Evolutionary conservation across 2,113 vertebrate genomes (phyloP).

Genomic region (Ophthalmolycus amberensis): DNA sequence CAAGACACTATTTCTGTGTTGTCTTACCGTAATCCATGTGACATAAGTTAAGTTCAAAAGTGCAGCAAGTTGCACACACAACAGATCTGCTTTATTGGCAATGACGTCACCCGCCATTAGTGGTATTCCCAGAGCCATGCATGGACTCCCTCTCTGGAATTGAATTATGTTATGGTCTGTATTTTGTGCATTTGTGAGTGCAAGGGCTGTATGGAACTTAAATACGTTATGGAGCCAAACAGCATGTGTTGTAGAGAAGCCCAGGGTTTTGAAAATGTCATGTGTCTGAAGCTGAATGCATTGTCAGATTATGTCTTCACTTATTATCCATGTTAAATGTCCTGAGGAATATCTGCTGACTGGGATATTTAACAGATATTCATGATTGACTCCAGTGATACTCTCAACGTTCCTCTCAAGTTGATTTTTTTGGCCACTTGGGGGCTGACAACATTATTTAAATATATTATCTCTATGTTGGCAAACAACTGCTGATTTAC

Average conservation of each 20-base stretch:
- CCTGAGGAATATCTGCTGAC: background rate
- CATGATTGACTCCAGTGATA: background rate
- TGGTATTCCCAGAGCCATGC: conserved; percentile 59
- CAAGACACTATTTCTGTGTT: conserved; percentile 43
- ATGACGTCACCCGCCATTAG: conserved; percentile 71
- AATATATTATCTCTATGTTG: background rate
- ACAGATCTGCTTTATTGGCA: conserved; percentile 42
- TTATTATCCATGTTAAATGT: background rate
- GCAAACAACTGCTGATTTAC: background rate
- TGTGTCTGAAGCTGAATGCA: background rate
- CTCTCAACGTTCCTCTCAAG: background rate
- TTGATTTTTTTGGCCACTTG: background rate
- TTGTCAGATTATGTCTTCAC: too few relatives aligned
- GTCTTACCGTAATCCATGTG: conserved; percentile 41
- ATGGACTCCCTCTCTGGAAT: conserved; percentile 47
- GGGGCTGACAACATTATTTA: background rate
- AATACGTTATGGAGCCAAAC: background rate
- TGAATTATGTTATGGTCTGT: conserved; percentile 59
- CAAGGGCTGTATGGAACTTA: background rate
- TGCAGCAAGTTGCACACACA: conserved; percentile 21
- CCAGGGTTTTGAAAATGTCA: background rate
- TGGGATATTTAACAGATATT: background rate
- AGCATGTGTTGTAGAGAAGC: background rate
- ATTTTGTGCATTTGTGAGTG: conserved; percentile 37
- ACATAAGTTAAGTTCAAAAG: conserved; percentile 57